Evolutionary conservation across 2,113 vertebrate genomes (phyloP).

Genomic region (Montifringilla adamsi): DNA sequence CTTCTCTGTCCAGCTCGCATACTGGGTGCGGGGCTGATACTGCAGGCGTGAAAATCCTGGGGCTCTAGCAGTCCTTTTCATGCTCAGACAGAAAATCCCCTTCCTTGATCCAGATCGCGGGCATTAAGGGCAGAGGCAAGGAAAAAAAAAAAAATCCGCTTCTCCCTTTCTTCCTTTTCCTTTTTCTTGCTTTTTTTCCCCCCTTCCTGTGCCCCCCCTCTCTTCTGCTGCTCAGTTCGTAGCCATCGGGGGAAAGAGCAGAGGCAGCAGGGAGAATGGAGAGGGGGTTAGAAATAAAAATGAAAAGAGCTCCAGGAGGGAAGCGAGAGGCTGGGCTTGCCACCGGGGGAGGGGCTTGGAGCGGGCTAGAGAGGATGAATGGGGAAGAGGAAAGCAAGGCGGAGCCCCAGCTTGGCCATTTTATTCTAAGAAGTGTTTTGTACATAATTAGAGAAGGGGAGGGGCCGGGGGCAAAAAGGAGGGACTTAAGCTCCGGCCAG

Average conservation of each 20-base stretch:
- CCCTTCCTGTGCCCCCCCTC: not conserved
- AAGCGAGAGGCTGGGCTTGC: conserved; percentile 66
- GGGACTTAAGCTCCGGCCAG: conserved; percentile 19
- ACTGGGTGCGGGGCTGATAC: conserved; percentile 69
- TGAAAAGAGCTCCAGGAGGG: conserved; percentile 70
- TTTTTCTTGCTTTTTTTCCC: not conserved
- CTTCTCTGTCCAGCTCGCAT: conserved; percentile 76
- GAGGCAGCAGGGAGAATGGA: conserved; percentile 52
- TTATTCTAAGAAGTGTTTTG: conserved; percentile 65
- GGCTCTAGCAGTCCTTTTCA: conserved; percentile 80
- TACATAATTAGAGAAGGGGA: conserved; percentile 43
- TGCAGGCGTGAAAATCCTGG: conserved; percentile 75
- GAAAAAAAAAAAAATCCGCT: not conserved
- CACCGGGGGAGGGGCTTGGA: conserved; percentile 61
- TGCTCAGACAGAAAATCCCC: conserved; percentile 77
- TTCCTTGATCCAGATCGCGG: conserved; percentile 72
- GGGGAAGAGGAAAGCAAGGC: conserved; percentile 62
- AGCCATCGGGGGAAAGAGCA: conserved; percentile 69
- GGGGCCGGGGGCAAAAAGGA: not conserved
- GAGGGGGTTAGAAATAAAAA: conserved; percentile 75
- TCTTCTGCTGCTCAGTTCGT: conserved; percentile 61
- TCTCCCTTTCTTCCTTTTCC: not conserved
- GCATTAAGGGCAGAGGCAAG: conserved; percentile 69
- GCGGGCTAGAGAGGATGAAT: conserved; percentile 62
- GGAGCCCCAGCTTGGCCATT: conserved; percentile 52